A percentile compares a stretch with the other conserved stretches of the same genome.
phyloP scores from a whole-genome alignment of 1,140 invertebrate species.

The Neotoxoptera formosana region DNA sequence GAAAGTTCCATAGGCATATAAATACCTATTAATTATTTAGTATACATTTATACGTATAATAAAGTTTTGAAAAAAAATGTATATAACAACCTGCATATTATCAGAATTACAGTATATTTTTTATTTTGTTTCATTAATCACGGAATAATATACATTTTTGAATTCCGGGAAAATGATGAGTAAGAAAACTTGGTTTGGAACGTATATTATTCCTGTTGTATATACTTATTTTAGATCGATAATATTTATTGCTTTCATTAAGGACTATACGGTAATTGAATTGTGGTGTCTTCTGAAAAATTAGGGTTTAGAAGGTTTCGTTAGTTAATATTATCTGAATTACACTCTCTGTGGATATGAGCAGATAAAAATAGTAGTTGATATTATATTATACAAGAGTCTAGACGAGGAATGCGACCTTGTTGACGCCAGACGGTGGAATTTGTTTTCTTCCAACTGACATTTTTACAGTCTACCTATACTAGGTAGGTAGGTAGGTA shows the following conservation, averaged over 20 bases:
- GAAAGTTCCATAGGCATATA: too few species aligned
- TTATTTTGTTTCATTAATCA: not conserved
- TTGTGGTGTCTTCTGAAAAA: constrained; percentile 25
- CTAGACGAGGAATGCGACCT: constrained; percentile 53
- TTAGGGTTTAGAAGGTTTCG: not conserved
- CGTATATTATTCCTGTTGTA: not conserved
- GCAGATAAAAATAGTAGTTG: constrained; percentile 33
- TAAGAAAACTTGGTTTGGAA: not conserved
- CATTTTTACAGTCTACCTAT: constrained; percentile 36
- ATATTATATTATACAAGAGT: constrained; percentile 37
- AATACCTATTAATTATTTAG: too few species aligned
- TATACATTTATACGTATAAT: too few species aligned
- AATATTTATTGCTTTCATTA: not conserved
- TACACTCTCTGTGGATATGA: not conserved
- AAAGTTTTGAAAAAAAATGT: not conserved
- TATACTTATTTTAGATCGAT: not conserved
- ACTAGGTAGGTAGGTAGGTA: not conserved
- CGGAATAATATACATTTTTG: not conserved
- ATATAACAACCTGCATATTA: not conserved
- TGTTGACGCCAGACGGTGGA: constrained; percentile 50
- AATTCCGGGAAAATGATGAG: not conserved
- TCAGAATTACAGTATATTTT: not conserved
- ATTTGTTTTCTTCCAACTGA: constrained; percentile 40
- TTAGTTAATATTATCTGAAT: constrained; percentile 31
- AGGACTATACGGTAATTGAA: constrained; percentile 15